A percentile compares a stretch with the other conserved stretches of the same genome.
These are phyloP conservation scores for Heliconius melpomene DNA, from an alignment of 1,140 invertebrate genomes.

Conservation along the genomic window DNA sequence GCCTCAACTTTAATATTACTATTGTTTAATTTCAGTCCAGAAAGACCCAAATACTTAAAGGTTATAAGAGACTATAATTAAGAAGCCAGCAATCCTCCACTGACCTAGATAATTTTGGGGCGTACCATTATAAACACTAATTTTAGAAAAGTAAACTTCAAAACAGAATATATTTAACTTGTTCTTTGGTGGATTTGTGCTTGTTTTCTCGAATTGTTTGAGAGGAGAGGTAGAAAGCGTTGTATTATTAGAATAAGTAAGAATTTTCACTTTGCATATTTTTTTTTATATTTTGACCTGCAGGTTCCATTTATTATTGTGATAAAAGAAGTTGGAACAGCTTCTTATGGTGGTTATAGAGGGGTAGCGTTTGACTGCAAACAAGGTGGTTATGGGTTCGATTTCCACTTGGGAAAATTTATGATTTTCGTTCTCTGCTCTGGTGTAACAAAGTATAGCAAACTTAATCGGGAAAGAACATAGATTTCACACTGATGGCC, in stretches of 20 bases:
- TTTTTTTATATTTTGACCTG: too few relatives aligned
- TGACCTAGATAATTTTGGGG: constrained; percentile 31
- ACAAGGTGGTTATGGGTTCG: too few relatives aligned
- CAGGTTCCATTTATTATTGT: too few relatives aligned
- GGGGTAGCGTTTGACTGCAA: too few relatives aligned
- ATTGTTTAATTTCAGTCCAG: constrained; percentile 34
- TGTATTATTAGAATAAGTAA: too few relatives aligned
- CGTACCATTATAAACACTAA: constrained; percentile 5
- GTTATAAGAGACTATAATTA: constrained; percentile 38
- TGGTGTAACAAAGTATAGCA: too few relatives aligned
- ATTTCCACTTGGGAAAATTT: not conserved
- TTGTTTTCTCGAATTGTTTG: not conserved
- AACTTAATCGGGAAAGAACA: too few relatives aligned
- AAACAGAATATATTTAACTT: not conserved
- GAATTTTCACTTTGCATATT: too few relatives aligned
- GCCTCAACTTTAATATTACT: constrained; percentile 38
- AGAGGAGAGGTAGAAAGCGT: too few relatives aligned
- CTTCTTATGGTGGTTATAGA: too few relatives aligned
- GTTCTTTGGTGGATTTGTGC: not conserved
- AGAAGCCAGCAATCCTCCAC: constrained; percentile 24
- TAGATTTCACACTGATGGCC: too few relatives aligned
- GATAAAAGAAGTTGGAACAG: too few relatives aligned
- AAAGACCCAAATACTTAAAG: constrained; percentile 35
- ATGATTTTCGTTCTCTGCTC: not conserved
- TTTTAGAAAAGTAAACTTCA: constrained; percentile 7